Evolutionary conservation across 2,113 vertebrate genomes (phyloP).

Genomic region (Clarias macrocephalus): DNA sequence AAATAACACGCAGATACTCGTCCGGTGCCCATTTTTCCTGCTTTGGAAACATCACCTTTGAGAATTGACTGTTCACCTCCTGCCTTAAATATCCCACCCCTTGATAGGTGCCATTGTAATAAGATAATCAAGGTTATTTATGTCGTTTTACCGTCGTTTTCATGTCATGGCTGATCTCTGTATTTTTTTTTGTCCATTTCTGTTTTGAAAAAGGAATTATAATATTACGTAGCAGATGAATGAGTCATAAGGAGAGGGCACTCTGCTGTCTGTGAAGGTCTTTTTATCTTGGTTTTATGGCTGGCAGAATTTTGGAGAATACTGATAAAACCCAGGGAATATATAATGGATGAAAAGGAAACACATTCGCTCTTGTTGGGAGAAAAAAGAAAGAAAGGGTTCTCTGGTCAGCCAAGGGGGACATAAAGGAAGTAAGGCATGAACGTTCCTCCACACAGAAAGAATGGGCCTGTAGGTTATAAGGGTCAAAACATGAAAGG

Average conservation of each 20-base stretch:
- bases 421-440: constrained; percentile 69
- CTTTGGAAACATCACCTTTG: no score
- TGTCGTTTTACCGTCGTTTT: no score
- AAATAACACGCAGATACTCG: no score
- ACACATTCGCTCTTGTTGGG: constrained; percentile 30
- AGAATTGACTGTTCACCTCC: no score
- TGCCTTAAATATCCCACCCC: no score
- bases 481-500: constrained; percentile 48
- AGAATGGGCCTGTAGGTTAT: constrained; percentile 58
- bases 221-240: background rate
- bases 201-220: background rate
- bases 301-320: constrained; percentile 31
- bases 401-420: constrained; percentile 61
- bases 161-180: no score
- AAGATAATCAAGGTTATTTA: no score
- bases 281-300: constrained; percentile 23
- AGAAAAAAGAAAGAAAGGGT: constrained; percentile 13
- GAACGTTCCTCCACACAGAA: constrained; percentile 62
- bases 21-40: no score
- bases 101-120: no score
- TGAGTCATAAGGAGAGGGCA: constrained; percentile 25
- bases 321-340: constrained; percentile 59
- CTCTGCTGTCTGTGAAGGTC: background rate
- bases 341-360: constrained; percentile 58
- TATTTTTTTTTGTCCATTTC: background rate